Base-by-base conservation (phyloP, 1,140 invertebrate species). In the Carcinoscorpius rotundicauda region DNA sequence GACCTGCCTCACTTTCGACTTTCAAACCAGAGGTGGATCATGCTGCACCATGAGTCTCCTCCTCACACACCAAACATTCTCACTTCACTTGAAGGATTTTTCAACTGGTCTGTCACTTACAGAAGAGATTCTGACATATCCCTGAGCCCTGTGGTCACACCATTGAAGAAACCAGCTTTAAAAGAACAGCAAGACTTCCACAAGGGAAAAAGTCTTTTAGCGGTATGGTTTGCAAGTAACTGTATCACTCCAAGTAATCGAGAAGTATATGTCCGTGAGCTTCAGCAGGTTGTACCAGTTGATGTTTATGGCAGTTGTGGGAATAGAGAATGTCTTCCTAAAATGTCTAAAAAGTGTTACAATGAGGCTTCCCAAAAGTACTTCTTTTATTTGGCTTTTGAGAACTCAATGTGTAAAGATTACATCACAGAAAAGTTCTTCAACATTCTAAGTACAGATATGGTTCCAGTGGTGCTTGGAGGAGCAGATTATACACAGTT, bases 261-360 rank as follows among this genome's bases (percentile, higher is more conserved):
- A 9, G 75, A 82, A 67, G 57, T 75, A 0, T 86, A 82, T 70
- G 83, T 82, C 0, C 63, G 73, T n/a, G 73, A 84, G 66, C 74
- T 88, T 3, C 69, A 78, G 60, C 76, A 78, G 52, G 75, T 81
- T 68, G 78, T 88, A 58, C 58, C 73, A 4, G 80, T 88, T 5
- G 85, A 88, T 73, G 78, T 86, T n/a, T 88, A 82, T 69, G 88
- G 88, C n/a, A 66, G 63, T 0, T 91, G 87, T 76, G 76, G 74
- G 67, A 51, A 74, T 65, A 5, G 64, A 3, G 61, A 52, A 49
- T 69, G 68, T 50, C 49, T 66, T n/a, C 71, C 64, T 49, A 62
- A 63, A 53, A 58, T 50, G 70, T 74, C 68, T 64, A 60, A 66
- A n/a, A 65, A 69, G 58, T 75, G 69, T 58, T 71, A 71, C 11